phyloP scores from a whole-genome alignment of 2,888 invertebrate genomes.

The Coleophora deauratella region DNA sequence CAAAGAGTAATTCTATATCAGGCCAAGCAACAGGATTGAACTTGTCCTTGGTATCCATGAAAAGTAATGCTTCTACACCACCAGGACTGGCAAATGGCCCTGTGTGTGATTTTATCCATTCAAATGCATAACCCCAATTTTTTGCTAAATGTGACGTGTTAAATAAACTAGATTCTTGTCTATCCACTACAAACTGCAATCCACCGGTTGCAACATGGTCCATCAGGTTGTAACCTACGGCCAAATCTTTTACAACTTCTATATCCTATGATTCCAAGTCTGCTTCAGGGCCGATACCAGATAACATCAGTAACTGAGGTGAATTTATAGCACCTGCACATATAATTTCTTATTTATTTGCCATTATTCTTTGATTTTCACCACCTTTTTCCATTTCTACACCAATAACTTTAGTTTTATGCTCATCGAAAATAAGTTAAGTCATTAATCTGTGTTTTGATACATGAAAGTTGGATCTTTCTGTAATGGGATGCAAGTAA shows the following conservation, averaged over 20 bases:
- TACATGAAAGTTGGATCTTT: conserved; percentile 68
- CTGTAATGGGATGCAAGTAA: too few relatives aligned
- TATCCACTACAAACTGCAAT: too few relatives aligned
- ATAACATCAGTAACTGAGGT: conserved; percentile 48
- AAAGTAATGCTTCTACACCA: too few relatives aligned
- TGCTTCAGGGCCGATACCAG: conserved; percentile 47
- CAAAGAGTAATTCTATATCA: too few relatives aligned
- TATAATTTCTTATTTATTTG: conserved; percentile 47
- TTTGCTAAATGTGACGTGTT: too few relatives aligned
- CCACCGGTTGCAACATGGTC: conserved; percentile 57
- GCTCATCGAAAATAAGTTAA: conserved; percentile 71
- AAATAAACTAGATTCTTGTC: too few relatives aligned
- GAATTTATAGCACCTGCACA: conserved; percentile 44
- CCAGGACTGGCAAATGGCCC: too few relatives aligned
- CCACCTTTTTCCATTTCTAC: conserved; percentile 32
- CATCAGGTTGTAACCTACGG: conserved; percentile 53
- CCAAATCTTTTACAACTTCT: conserved; percentile 35
- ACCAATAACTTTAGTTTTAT: conserved; percentile 39
- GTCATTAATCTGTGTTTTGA: too few relatives aligned
- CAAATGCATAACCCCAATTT: too few relatives aligned
- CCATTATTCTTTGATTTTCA: conserved; percentile 29
- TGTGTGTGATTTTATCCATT: too few relatives aligned
- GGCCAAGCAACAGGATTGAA: too few relatives aligned
- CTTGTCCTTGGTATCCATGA: too few relatives aligned
- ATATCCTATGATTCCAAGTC: conserved; percentile 36